Evolutionary conservation across 2,797 vertebrate genomes (phyloP).

Genomic region (Macrochelys suwanniensis): DNA sequence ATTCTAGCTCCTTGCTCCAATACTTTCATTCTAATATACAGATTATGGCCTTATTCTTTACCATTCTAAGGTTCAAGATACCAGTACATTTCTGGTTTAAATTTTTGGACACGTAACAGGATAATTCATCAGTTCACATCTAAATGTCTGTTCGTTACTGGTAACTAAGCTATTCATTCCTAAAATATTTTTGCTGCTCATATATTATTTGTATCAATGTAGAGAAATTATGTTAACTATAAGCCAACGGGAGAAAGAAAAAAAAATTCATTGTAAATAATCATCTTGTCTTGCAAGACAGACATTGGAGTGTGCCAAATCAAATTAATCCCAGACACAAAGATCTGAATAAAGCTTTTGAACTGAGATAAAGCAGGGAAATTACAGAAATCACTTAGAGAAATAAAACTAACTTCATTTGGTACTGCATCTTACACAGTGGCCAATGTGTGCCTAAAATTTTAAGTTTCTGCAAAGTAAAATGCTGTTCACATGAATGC

Average conservation of each 20-base stretch:
- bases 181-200: not conserved
- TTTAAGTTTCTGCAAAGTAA: not conserved
- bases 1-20: not conserved
- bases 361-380: constrained; percentile 42
- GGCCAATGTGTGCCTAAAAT: constrained; percentile 4
- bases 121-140: not conserved
- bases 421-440: not conserved
- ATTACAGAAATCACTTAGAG: constrained; percentile 55
- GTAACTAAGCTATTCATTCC: constrained; percentile 8
- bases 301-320: constrained; percentile 58
- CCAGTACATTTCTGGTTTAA: not conserved
- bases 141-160: not conserved
- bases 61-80: not conserved
- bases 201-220: accelerated
- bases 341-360: constrained; percentile 59
- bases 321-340: constrained; percentile 70
- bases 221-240: not conserved
- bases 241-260: not conserved
- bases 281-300: constrained; percentile 70
- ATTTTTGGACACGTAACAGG: not conserved
- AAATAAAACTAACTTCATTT: constrained; percentile 23
- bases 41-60: not conserved
- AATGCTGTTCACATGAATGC: not conserved
- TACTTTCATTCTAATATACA: not conserved
- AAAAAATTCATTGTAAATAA: constrained; percentile 66